phyloP scores from a whole-genome alignment of 2,797 vertebrate species.

The Bucorvus abyssinicus region DNA sequence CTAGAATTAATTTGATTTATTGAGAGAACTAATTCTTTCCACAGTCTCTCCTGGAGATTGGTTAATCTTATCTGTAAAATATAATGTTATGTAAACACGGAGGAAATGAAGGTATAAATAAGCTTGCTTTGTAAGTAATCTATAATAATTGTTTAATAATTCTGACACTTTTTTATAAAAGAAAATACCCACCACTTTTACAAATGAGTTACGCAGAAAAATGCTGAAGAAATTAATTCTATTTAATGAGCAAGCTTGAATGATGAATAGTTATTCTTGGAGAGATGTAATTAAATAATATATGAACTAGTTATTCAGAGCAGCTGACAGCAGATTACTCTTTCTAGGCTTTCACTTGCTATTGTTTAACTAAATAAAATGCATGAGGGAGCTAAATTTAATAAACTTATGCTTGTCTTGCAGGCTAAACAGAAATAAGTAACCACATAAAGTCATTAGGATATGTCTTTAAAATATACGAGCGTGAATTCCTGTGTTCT shows the following conservation, averaged over 20 bases:
- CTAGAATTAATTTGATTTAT: neutral
- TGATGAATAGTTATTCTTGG: neutral
- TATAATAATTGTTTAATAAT: neutral
- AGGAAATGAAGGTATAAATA: neutral
- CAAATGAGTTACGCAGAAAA: neutral
- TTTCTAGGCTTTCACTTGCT: constrained; percentile 13
- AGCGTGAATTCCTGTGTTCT: neutral
- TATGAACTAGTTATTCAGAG: constrained; percentile 15
- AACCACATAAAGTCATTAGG: neutral
- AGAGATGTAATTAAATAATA: constrained; percentile 25
- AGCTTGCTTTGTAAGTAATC: neutral
- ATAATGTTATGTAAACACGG: neutral
- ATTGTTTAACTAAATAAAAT: neutral
- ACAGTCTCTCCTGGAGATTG: neutral
- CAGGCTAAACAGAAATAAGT: neutral
- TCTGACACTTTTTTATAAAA: neutral
- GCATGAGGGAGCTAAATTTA: neutral
- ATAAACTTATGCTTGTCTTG: neutral
- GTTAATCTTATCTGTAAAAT: neutral
- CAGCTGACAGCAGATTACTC: constrained; percentile 18
- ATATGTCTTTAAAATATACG: neutral
- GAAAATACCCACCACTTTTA: neutral
- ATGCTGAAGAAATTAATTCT: neutral
- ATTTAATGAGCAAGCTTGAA: neutral
- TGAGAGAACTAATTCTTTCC: neutral